These are phyloP conservation scores for Okapia johnstoni DNA, from an alignment of 2,113 vertebrate species.

Conservation along the genomic window DNA sequence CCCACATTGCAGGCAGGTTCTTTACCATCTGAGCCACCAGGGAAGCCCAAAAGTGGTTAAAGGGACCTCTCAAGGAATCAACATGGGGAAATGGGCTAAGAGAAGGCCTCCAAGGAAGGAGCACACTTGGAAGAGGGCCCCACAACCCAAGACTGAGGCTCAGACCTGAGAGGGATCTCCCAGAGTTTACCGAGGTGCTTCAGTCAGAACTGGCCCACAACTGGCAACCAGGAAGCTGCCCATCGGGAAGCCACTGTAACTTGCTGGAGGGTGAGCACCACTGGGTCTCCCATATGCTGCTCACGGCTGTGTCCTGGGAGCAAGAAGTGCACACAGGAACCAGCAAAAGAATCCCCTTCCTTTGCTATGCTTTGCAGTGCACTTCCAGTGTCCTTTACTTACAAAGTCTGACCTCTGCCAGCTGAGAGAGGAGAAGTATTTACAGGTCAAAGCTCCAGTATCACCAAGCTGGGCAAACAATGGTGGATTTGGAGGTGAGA, in stretches of 20 bases:
- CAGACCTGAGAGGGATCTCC: neutral
- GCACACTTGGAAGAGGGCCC: neutral
- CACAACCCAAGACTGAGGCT: neutral
- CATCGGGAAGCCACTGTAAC: neutral
- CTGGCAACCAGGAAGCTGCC: neutral
- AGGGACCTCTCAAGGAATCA: neutral
- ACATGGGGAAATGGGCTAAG: neutral
- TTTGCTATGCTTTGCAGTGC: neutral
- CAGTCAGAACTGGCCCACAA: neutral
- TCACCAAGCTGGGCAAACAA: neutral
- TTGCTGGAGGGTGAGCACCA: neutral
- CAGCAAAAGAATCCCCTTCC: neutral
- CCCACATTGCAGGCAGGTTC: neutral
- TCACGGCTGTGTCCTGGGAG: neutral
- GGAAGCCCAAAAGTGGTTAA: neutral
- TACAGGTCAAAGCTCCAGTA: neutral
- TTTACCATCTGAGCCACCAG: neutral
- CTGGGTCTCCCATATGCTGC: neutral
- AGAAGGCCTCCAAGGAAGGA: neutral
- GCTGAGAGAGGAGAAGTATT: neutral
- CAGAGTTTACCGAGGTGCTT: neutral
- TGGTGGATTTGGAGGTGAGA: neutral
- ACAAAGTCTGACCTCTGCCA: neutral
- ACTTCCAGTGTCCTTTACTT: neutral
- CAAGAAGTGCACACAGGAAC: neutral